phyloP scores from a whole-genome alignment of 2,113 vertebrate species.

The Hippotragus niger region DNA sequence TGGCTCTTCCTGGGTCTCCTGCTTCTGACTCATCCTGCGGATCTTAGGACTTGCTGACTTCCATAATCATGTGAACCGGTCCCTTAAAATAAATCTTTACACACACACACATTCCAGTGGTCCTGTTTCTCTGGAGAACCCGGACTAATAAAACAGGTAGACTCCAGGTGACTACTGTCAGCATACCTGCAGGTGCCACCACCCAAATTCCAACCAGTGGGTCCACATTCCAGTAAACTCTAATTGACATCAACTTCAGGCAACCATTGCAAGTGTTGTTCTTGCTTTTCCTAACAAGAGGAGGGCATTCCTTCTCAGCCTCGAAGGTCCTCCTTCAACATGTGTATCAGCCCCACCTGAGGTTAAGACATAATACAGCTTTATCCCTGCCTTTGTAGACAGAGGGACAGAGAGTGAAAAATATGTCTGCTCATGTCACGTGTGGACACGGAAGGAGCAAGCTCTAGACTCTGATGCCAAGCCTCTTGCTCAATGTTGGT shows the following conservation, averaged over 20 bases:
- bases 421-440: not conserved
- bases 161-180: not conserved
- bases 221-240: conserved; percentile 34
- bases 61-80: not conserved
- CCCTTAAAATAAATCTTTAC: not conserved
- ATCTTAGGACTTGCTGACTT: not conserved
- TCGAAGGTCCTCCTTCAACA: not conserved
- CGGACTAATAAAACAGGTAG: not conserved
- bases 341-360: not conserved
- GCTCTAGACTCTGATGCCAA: not conserved
- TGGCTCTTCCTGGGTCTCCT: not conserved
- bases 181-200: not conserved
- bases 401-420: not conserved
- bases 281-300: not conserved
- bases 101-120: not conserved
- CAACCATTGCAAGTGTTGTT: not conserved
- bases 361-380: not conserved
- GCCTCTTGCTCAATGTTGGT: not conserved
- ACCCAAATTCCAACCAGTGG: not conserved
- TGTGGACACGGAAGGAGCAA: not conserved
- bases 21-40: not conserved
- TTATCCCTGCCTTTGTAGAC: not conserved
- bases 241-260: not conserved
- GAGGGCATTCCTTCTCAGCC: not conserved
- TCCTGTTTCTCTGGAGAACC: not conserved